Evolutionary conservation across 1,140 invertebrate species (phyloP).

Genomic region (Zelostemma sp.): DNA sequence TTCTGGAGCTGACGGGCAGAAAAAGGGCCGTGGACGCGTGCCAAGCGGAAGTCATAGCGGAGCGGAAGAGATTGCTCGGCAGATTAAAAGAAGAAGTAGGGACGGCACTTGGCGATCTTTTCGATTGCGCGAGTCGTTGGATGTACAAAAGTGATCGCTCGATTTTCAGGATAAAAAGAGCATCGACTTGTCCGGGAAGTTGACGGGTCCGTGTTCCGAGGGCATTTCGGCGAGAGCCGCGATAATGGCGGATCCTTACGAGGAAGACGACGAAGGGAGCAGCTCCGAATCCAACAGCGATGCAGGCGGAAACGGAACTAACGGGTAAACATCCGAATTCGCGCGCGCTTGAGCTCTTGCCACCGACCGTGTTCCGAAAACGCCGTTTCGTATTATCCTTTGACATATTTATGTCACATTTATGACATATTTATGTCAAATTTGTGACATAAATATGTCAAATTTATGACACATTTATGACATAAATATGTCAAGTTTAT

Average conservation of each 20-base stretch:
- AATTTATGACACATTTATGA: too few relatives aligned
- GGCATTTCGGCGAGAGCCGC: slow-evolving; percentile 37
- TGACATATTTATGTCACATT: too few relatives aligned
- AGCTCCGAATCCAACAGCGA: slow-evolving; percentile 14
- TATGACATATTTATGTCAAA: too few relatives aligned
- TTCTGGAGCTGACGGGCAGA: slow-evolving; percentile 83
- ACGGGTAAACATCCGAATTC: slow-evolving; percentile 27
- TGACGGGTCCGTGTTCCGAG: slow-evolving; percentile 36
- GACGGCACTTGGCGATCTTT: not conserved
- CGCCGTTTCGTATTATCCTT: not conserved
- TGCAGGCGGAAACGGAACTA: slow-evolving; percentile 22
- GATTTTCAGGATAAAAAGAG: slow-evolving; percentile 54
- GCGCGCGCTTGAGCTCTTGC: too few relatives aligned
- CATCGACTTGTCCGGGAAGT: slow-evolving; percentile 53
- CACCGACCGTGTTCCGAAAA: too few relatives aligned
- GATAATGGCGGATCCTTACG: slow-evolving; percentile 49
- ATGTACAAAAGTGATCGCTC: too few relatives aligned
- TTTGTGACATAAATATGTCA: too few relatives aligned
- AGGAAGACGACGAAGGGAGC: slow-evolving; percentile 38
- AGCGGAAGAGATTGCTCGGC: slow-evolving; percentile 75
- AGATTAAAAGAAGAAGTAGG: slow-evolving; percentile 78
- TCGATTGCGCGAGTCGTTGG: too few relatives aligned
- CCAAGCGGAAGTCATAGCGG: slow-evolving; percentile 74
- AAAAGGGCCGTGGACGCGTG: slow-evolving; percentile 75
- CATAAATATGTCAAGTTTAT: too few relatives aligned